Base-by-base conservation (phyloP, 2,113 vertebrate genomes). In the Engraulis encrasicolus region DNA sequence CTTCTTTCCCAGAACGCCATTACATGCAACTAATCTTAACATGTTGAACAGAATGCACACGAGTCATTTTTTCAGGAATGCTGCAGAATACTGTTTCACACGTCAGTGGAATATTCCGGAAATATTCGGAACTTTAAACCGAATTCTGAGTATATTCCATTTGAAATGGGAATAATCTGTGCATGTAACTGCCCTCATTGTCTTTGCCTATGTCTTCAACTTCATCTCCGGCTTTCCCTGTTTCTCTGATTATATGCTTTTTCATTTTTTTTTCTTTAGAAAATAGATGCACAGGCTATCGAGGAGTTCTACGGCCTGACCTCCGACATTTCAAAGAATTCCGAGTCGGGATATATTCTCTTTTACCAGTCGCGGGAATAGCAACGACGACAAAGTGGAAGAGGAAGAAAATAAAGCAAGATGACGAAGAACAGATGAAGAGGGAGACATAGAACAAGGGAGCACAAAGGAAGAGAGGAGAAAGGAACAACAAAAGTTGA, bases 241-340 rank as follows among this genome's bases (percentile, higher is more conserved):
- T 52, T 6, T 40, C 31, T 18, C 37, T 40, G 0, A 49, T 23
- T 17, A 78, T 37, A 71, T 36, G 74, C 27, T 40, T 50, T 74
- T 48, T 71, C 20, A 27, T 36, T 27, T 50, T 82, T 54, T 82
- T 23, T 78, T 37, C n/a, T 80, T 79, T 94, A 99, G 98, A 99
- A 99, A 98, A 99, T 99, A 78, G 98, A 99, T 89, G 97, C 98
- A 89, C 98, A 99, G 95, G 98, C 98, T 87, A 99, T 99, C 85
- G 98, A 99, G 93, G 98, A 99, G 94, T 99, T 99, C 92, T 99
- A 99, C 50, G 98, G 98, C 83, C 95, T 99, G 92, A 99, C 98
- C 0, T 99, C 98, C 85, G 98, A 99, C 93, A 99, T 99, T 95
- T 99, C 98, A 82, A 99, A 99, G 94, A 99, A 99, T 94, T 99